Evolutionary conservation across 2,797 vertebrate genomes (phyloP).

Genomic region (Crenuchus spilurus): DNA sequence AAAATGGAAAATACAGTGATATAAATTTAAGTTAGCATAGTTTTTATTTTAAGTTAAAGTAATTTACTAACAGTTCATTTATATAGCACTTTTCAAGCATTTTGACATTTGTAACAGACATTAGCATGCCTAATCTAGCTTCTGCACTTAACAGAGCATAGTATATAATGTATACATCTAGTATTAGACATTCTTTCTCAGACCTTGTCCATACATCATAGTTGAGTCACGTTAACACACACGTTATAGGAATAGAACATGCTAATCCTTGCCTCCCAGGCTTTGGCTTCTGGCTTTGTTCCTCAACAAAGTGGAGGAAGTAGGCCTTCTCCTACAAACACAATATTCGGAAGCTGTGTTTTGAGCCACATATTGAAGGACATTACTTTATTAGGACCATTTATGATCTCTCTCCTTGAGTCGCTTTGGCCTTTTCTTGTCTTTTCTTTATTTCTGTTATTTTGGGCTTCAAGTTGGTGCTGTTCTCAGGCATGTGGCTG

Average conservation of each 20-base stretch:
- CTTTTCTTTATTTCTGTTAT: constrained; percentile 53
- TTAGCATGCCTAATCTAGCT: not conserved
- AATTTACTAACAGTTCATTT: too few relatives aligned
- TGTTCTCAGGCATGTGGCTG: constrained; percentile 48
- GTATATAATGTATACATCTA: not conserved
- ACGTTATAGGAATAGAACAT: not conserved
- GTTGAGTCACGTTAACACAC: not conserved
- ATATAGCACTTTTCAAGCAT: too few relatives aligned
- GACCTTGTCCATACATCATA: not conserved
- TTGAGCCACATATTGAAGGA: not conserved
- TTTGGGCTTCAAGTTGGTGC: constrained; percentile 54
- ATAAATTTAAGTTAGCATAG: too few relatives aligned
- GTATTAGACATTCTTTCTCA: not conserved
- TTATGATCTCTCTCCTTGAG: not conserved
- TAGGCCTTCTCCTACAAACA: constrained; percentile 24
- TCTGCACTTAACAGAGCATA: not conserved
- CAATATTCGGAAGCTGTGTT: constrained; percentile 30
- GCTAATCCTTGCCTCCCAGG: not conserved
- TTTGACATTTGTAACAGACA: too few relatives aligned
- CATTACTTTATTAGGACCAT: not conserved
- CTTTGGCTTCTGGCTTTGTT: constrained; percentile 30
- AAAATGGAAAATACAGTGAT: too few relatives aligned
- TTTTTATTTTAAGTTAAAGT: too few relatives aligned
- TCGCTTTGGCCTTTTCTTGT: not conserved
- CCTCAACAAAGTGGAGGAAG: constrained; percentile 30